A percentile compares a stretch with the other conserved stretches of the same genome.
phyloP scores from a whole-genome alignment of 2,888 invertebrate species.

The Dugesia japonica region DNA sequence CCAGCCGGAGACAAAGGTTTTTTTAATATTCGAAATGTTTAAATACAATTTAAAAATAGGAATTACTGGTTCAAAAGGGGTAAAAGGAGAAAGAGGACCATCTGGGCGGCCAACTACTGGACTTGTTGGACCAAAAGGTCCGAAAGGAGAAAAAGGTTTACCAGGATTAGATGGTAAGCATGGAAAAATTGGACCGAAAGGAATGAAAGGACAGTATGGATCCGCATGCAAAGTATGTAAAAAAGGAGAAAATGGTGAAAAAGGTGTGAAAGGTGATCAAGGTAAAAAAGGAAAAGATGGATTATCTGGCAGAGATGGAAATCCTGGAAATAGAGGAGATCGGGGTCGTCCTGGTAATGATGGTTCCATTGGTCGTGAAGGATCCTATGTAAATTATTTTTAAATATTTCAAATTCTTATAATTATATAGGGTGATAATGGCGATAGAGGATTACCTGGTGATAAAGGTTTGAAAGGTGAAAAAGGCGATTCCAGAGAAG shows the following conservation, averaged over 20 bases:
- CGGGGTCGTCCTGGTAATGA: not conserved
- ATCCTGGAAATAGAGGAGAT: constrained; percentile 3
- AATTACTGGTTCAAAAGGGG: not conserved
- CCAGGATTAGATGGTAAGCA: constrained; percentile 2
- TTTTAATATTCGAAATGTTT: not conserved
- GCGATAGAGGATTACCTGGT: not conserved
- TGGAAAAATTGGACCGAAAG: constrained; percentile 22
- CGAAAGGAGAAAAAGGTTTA: constrained; percentile 12
- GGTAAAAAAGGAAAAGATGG: constrained; percentile 11
- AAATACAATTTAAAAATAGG: no score
- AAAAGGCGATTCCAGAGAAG: constrained; percentile 4
- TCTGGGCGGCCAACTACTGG: not conserved
- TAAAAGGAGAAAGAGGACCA: not conserved
- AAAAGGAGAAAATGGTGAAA: not conserved
- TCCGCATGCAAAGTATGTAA: not conserved
- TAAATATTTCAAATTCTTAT: not conserved
- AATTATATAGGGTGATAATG: not conserved
- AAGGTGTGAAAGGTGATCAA: not conserved
- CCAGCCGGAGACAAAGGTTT: not conserved
- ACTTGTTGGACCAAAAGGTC: not conserved
- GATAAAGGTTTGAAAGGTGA: constrained; percentile 15
- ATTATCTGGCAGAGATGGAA: constrained; percentile 17
- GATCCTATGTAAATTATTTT: not conserved
- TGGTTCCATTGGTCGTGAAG: not conserved
- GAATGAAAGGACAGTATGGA: not conserved